phyloP scores from a whole-genome alignment of 2,888 invertebrate genomes.

The Temnothorax unifasciatus region DNA sequence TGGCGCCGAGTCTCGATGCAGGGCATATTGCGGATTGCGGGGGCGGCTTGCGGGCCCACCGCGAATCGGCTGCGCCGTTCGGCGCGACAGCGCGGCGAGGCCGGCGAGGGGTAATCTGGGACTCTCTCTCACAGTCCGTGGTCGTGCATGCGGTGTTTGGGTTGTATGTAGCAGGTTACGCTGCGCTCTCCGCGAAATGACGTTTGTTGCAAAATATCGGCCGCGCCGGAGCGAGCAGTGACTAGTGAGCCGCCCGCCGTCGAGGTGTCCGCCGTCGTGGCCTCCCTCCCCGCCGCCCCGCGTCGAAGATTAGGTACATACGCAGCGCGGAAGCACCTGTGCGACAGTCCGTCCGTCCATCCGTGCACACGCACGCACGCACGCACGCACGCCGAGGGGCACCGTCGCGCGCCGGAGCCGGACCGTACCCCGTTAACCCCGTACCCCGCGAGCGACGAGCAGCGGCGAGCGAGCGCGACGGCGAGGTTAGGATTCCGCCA shows the following conservation, averaged over 20 bases:
- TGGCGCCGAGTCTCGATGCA: no score
- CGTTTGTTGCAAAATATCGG: conserved; percentile 81
- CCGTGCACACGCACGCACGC: not conserved
- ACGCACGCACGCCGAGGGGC: not conserved
- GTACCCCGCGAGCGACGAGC: not conserved
- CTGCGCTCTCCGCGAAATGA: conserved; percentile 82
- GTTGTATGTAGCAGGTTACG: conserved; percentile 85
- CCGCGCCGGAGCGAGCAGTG: conserved; percentile 7
- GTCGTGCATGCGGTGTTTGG: conserved; percentile 83
- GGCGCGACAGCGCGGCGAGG: no score
- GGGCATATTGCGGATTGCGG: no score
- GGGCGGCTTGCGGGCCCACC: no score
- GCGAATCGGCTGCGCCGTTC: no score
- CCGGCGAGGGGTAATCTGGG: no score
- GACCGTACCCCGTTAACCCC: not conserved
- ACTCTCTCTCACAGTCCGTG: conserved; percentile 77
- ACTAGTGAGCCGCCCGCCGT: not conserved
- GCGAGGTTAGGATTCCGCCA: conserved; percentile 82
- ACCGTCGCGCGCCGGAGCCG: conserved; percentile 35
- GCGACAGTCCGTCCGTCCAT: not conserved
- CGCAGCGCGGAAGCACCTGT: not conserved
- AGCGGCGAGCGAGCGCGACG: conserved; percentile 14
- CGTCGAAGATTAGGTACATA: not conserved
- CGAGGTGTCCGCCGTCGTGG: not conserved
- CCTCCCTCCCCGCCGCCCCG: not conserved